Evolutionary conservation across 64 coral and sea anemone species (phyloP).

Genomic region (Cladopsammia gracilis): DNA sequence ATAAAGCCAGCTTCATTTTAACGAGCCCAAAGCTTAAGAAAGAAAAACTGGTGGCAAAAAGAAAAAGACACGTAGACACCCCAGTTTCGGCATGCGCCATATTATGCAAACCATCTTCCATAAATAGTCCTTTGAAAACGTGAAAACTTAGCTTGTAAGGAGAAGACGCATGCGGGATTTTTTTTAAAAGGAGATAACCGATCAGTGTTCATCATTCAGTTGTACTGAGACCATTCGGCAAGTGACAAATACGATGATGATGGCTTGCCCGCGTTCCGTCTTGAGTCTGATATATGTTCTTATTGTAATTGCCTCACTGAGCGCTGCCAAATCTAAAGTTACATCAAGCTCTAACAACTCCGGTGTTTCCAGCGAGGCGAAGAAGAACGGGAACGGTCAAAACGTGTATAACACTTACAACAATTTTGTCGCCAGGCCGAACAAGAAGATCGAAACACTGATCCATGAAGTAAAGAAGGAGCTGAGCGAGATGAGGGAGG

Average conservation of each 20-base stretch:
- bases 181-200: neutral
- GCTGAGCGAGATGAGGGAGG: neutral
- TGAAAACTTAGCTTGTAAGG: neutral
- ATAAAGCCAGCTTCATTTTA: too few species aligned
- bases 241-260: neutral
- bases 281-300: neutral
- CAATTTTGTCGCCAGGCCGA: neutral
- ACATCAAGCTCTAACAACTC: neutral
- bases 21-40: too few species aligned
- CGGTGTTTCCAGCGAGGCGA: neutral
- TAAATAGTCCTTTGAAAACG: neutral
- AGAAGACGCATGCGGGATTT: neutral
- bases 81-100: neutral
- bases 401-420: conserved; percentile 10
- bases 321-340: neutral
- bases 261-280: neutral
- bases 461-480: conserved; percentile 10
- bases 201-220: neutral
- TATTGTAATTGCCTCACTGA: neutral
- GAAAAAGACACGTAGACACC: too few species aligned
- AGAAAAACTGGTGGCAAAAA: too few species aligned
- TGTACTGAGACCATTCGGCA: neutral
- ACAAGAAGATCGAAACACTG: conserved; percentile 2
- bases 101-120: neutral
- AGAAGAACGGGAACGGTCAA: neutral